These are phyloP conservation scores for Crenichthys baileyi DNA, from an alignment of 2,797 vertebrate genomes.

Conservation along the genomic window DNA sequence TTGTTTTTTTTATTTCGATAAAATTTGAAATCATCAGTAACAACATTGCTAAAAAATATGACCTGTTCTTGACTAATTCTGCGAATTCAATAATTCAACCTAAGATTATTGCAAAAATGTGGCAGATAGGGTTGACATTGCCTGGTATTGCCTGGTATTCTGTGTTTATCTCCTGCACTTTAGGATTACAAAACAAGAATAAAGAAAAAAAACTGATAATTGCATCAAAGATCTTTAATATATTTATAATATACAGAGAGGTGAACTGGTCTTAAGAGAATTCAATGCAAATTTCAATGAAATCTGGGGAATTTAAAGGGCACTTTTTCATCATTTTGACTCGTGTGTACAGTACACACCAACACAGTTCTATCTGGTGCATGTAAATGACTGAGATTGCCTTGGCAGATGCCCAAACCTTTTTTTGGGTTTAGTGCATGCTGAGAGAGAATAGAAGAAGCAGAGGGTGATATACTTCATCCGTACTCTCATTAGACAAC, in stretches of 20 bases:
- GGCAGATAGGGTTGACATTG: background rate
- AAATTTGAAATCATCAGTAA: background rate
- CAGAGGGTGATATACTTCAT: conserved; percentile 78
- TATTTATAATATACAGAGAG: conserved; percentile 1
- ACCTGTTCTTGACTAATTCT: background rate
- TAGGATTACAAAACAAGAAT: background rate
- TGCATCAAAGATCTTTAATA: background rate
- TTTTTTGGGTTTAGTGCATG: conserved; percentile 73
- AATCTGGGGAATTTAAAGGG: conserved; percentile 18
- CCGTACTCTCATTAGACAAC: conserved; percentile 82
- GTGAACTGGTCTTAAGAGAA: background rate
- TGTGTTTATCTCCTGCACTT: background rate
- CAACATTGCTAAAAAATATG: background rate
- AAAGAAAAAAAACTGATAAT: background rate
- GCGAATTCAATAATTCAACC: background rate
- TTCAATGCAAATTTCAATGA: background rate
- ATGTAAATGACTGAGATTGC: conserved; percentile 73
- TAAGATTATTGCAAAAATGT: background rate
- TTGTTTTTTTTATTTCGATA: background rate
- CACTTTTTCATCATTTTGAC: conserved; percentile 22
- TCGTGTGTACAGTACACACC: conserved; percentile 6
- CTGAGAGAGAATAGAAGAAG: conserved; percentile 67
- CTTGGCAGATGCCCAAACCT: conserved; percentile 81
- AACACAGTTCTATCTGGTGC: conserved; percentile 21
- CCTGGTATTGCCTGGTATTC: too few species aligned